Evolutionary conservation across 1,140 invertebrate genomes (phyloP).

Genomic region (Anastrepha ludens): DNA sequence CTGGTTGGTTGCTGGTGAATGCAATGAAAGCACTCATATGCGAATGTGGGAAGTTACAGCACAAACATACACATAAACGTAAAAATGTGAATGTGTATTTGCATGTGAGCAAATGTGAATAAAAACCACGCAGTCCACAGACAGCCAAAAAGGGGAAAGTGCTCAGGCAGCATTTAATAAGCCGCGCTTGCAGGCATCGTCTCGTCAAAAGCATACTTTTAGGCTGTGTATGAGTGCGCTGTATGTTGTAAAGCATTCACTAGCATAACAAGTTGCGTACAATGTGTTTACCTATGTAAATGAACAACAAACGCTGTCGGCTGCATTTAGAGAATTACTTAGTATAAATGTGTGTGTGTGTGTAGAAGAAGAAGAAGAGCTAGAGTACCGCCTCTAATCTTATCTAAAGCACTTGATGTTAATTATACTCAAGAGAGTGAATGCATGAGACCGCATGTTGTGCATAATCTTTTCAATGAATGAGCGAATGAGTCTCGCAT

Average conservation of each 20-base stretch:
- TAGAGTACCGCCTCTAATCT: conserved; percentile 1
- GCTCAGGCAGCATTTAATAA: conserved; percentile 21
- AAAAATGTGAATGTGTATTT: neutral
- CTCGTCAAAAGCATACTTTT: conserved; percentile 8
- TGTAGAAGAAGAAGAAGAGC: neutral
- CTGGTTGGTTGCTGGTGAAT: neutral
- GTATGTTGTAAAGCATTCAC: neutral
- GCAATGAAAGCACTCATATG: neutral
- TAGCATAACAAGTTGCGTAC: neutral
- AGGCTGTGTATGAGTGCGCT: neutral
- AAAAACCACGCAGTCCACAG: neutral
- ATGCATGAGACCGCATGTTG: neutral
- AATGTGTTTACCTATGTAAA: neutral
- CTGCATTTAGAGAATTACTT: neutral
- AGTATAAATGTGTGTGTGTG: neutral
- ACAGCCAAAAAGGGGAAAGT: neutral
- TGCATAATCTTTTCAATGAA: conserved; percentile 12
- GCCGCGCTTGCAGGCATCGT: neutral
- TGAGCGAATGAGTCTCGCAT: neutral
- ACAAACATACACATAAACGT: neutral
- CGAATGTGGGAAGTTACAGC: neutral
- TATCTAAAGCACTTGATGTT: conserved; percentile 42
- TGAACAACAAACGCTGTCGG: neutral
- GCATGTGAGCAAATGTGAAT: neutral
- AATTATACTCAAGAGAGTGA: conserved; percentile 19